Evolutionary conservation across 2,113 vertebrate genomes (phyloP), one percentile per base, ranked within the genome.

Genomic region (Dicerorhinus sumatrensis): DNA sequence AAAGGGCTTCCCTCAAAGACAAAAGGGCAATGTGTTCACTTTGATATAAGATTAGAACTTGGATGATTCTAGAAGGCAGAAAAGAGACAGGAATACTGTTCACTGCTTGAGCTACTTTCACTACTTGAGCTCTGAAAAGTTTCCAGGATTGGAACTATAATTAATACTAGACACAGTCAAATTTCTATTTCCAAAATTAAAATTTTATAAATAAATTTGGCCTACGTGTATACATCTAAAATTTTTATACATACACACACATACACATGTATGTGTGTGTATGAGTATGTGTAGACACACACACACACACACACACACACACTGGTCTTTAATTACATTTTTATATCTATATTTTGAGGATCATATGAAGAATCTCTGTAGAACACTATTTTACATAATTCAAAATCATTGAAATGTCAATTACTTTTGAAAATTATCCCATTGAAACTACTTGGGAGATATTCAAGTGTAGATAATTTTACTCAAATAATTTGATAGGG

Each of bases 121-220:
- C 36, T 48, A 91, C 21, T 33, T 95, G 36, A 79, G 11, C 29
- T 87, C 69, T 79, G 39, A 60, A 93, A 94, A n/a, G 8, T 84
- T 94, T 76, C 62, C 62, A 91, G 20, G 36, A 91, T 36, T 72
- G 5, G 8, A 94, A 91, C 17, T 16, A 2, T 81, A 77, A 85
- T 89, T 83, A 89, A 46, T 65, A 58, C 4, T 65, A 82, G 33
- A 31, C 6, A 39, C 1, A 69, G 13, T 51, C 29, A 72, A 81
- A 69, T 82, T 91, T 82, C 10, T 72, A 23, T 58, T 81, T 94
- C 42, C 18, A 94, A 85, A 94, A 79, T 93, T 93, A 72, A 87
- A 96, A 81, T 36, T 91, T 73, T 89, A 89, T 75, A 63, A 81
- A 14, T 72, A 36, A 92, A 92, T 21, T 56, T 84, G 42, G 10